phyloP scores from a whole-genome alignment of 2,797 vertebrate species.

The Micrastur ruficollis region DNA sequence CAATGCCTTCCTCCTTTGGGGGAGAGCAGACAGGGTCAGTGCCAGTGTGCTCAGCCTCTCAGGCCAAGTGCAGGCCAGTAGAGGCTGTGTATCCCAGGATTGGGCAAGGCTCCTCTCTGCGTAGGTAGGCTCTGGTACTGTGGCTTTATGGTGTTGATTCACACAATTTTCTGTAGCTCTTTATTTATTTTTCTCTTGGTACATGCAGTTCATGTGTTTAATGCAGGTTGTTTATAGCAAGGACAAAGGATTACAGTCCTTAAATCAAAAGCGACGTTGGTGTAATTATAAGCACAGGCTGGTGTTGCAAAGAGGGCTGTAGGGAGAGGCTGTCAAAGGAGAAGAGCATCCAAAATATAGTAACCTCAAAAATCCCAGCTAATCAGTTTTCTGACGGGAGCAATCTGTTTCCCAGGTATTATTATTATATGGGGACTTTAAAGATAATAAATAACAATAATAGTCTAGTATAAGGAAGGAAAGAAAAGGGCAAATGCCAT shows the following conservation, averaged over 20 bases:
- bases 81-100: background rate
- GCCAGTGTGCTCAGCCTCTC: background rate
- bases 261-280: slow-evolving; percentile 66
- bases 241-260: slow-evolving; percentile 69
- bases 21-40: background rate
- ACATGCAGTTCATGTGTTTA: slow-evolving; percentile 43
- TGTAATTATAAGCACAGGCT: slow-evolving; percentile 69
- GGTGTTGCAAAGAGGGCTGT: slow-evolving; percentile 54
- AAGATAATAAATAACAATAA: slow-evolving; percentile 67
- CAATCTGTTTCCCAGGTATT: slow-evolving; percentile 56
- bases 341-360: slow-evolving; percentile 68
- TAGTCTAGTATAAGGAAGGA: slow-evolving; percentile 35
- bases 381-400: slow-evolving; percentile 68
- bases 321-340: slow-evolving; percentile 67
- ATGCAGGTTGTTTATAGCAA: slow-evolving; percentile 67
- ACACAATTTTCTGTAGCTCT: slow-evolving; percentile 24
- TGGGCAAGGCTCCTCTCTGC: background rate
- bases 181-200: slow-evolving; percentile 73
- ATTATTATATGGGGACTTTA: slow-evolving; percentile 62
- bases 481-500: slow-evolving; percentile 57
- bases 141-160: background rate
- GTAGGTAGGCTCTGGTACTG: background rate
- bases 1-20: background rate
- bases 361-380: slow-evolving; percentile 69
- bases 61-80: background rate